Base-by-base conservation (phyloP, 2,888 invertebrate genomes). In the Dynastes grantii region DNA sequence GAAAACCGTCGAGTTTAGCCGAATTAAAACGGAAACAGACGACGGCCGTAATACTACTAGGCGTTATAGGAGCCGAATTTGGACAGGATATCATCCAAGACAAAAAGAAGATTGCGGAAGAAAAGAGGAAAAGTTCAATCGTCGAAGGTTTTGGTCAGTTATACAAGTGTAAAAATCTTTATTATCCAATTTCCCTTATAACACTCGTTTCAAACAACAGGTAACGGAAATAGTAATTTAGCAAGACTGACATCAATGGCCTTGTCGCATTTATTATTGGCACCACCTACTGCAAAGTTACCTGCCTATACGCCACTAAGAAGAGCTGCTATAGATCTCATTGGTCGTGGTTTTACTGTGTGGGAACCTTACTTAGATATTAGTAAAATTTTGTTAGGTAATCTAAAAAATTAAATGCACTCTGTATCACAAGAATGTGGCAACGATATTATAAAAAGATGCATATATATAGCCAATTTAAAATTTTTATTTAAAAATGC, bases 351-450 rank as follows among this genome's bases (percentile, higher is more conserved):
- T 3, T 99, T 99, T 89, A 97, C 97, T 0, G 98, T 99, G 0
- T 99, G 99, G 99, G 99, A 99, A 87, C 99, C 99, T 0, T 98
- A 99, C 88, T 89, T 98, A 81, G 97, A 98, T 89, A 96, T 97
- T 55, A 96, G 96, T 71, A 96, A 96, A 89, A 95, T 97, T 63
- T 89, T 96, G 67, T 90, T 95, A 71, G 94, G 89, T 89, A 82
- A 83, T 80, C 5, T 65, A n/a, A n/a, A 65, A 65, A 68, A 51
- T 13, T 29, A 13, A 51, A 22, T 22, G 22, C 22, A 22, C 22
- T 22, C 22, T 22, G 22, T 22, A 22, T 22, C 22, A 22, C 22
- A 22, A 22, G 22, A 22, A 22, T 22, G 22, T 22, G 22, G 1
- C 22, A 22, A 22, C 22, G 22, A 22, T 22, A 22, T 22, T 22